Conservation (phyloP, 2,113 vertebrate species). For the Psephotus haematonotus region DNA sequence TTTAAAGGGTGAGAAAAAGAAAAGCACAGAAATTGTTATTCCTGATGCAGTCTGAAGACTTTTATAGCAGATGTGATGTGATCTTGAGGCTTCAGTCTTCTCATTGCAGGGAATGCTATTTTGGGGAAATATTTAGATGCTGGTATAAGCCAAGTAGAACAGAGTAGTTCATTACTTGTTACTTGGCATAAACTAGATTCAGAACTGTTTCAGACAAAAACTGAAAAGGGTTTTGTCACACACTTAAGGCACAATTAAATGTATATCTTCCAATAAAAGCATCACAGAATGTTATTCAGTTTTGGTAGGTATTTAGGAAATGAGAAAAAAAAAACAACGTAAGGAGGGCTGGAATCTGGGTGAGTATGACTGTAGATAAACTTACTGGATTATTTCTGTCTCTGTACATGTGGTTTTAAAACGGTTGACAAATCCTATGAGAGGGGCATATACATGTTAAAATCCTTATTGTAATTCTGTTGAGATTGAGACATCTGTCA, state of each 20-base stretch:
- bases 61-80: not conserved
- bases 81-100: not conserved
- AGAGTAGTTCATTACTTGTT: not conserved
- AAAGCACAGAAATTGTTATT: not conserved
- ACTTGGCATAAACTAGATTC: not conserved
- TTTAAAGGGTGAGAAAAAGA: not conserved
- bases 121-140: not conserved
- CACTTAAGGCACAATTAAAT: not conserved
- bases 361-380: not conserved
- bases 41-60: not conserved
- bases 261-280: not conserved
- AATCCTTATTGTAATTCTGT: not conserved
- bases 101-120: not conserved
- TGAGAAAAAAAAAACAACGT: not conserved
- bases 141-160: not conserved
- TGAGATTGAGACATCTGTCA: not conserved
- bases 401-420: not conserved
- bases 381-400: not conserved
- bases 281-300: not conserved
- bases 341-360: not conserved
- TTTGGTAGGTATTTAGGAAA: not conserved
- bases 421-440: not conserved
- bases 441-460: not conserved
- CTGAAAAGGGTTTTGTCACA: not conserved
- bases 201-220: not conserved